Conservation (phyloP, 2,797 vertebrate genomes). For the Ctenochaetus hawaiiensis region DNA sequence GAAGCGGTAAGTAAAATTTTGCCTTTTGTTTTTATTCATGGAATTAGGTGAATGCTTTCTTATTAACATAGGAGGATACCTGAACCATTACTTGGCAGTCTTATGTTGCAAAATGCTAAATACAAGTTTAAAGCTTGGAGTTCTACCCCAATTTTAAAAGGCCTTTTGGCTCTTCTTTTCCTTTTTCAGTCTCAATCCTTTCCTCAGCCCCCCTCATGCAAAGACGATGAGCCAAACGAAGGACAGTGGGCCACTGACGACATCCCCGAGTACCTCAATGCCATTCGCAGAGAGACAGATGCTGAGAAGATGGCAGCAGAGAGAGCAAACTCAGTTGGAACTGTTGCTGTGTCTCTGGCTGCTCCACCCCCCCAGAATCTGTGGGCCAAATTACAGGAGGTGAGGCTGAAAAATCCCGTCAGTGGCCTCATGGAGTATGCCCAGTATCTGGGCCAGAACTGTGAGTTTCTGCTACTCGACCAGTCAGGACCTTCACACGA, state of each 20-base stretch:
- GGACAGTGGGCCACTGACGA: conserved; percentile 92
- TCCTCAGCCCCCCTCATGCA: conserved; percentile 20
- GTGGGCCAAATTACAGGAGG: conserved; percentile 89
- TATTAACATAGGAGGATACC: not conserved
- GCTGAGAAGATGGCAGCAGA: conserved; percentile 60
- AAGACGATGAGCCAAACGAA: conserved; percentile 53
- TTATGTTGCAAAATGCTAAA: not conserved
- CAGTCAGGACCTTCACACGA: conserved; percentile 96
- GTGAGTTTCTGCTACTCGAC: conserved; percentile 93
- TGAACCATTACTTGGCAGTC: not conserved
- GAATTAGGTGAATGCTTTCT: not conserved
- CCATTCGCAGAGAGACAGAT: conserved; percentile 83
- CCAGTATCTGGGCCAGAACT: conserved; percentile 91
- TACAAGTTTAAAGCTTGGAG: not conserved
- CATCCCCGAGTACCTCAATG: conserved; percentile 91
- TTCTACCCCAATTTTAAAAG: conserved; percentile 22
- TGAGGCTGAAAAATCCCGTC: conserved; percentile 93
- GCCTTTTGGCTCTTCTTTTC: not conserved
- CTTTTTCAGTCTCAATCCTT: not conserved
- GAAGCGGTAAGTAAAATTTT: conserved; percentile 51
- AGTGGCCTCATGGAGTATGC: conserved; percentile 95
- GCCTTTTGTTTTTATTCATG: not conserved
- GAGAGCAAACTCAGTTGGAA: conserved; percentile 60
- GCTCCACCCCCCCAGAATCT: conserved; percentile 86
- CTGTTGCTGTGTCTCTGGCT: conserved; percentile 86